Evolutionary conservation across 2,797 vertebrate genomes (phyloP), one percentile per base, ranked within the genome.

Genomic region (Dermochelys coriacea): DNA sequence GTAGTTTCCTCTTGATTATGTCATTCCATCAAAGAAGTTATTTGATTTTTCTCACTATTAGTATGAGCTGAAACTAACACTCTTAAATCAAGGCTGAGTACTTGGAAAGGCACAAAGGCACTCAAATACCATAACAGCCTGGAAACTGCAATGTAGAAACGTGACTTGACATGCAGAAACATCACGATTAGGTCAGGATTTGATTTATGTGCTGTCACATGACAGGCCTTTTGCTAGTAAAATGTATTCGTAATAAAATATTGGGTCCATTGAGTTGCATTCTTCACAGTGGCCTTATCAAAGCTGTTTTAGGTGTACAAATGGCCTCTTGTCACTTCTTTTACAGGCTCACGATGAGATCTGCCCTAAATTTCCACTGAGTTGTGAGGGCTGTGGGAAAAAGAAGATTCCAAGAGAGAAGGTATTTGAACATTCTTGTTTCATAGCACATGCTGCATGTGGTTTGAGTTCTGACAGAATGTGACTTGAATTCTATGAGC

Each of bases 321-420:
- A 64, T 34, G 2, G 47, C 29, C 27, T 89, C 80, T 47, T 83
- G 57, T 94, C 1, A 0, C 1, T 91, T 96, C 31, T 92, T 25
- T 95, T 94, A 45, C 88, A 99, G 99, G 99, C 99, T 2, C 99
- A 99, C 31, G 98, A 99, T 5, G 99, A 99, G 37, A 98, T 99
- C 89, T 99, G 99, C 94, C 98, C 98, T 45, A 99, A 99, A 93
- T 99, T 99, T 71, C 99, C 99, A 0, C 95, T 99, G 97, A 98
- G 98, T 45, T 99, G 99, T 16, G 99, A 99, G 29, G 99, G 99
- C 96, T 99, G 99, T 7, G 99, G 99, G 64, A 99, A 99, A 95
- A 99, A 99, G 97, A 99, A 99, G 96, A 99, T 99, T 91, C 98
- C 98, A 2, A 98, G 99, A 95, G 99, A 99, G 97, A 99, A 99